Conservation (phyloP, 2,113 vertebrate species). For the Gasterosteus nipponicus region DNA sequence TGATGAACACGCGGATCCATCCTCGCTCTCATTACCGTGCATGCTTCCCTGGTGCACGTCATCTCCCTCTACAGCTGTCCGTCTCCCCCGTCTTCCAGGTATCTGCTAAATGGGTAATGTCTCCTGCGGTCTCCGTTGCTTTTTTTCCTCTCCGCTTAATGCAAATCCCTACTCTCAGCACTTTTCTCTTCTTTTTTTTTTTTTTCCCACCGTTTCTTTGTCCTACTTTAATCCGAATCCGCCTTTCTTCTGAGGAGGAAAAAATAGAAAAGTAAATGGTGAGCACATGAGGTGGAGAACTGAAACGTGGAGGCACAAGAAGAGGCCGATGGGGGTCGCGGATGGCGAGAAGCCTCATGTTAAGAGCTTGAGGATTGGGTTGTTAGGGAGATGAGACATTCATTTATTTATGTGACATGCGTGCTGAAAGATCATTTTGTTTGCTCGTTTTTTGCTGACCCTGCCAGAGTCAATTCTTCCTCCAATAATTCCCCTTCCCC, state of each 20-base stretch:
- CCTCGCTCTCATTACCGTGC: slow-evolving; percentile 31
- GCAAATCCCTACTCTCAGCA: slow-evolving; percentile 66
- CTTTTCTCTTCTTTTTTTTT: slow-evolving; percentile 21
- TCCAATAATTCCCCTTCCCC: background rate
- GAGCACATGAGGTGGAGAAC: slow-evolving; percentile 22
- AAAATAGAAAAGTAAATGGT: slow-evolving; percentile 15
- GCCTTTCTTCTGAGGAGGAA: slow-evolving; percentile 24
- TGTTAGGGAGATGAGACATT: slow-evolving; percentile 44
- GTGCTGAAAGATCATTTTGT: slow-evolving; percentile 47
- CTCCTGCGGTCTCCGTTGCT: slow-evolving; percentile 37
- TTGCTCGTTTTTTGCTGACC: slow-evolving; percentile 46
- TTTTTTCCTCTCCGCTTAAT: slow-evolving; percentile 57
- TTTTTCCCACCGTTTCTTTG: slow-evolving; percentile 48
- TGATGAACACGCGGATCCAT: slow-evolving; percentile 47
- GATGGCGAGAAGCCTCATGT: slow-evolving; percentile 24
- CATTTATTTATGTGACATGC: slow-evolving; percentile 62
- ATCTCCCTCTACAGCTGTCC: slow-evolving; percentile 42
- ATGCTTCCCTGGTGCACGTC: slow-evolving; percentile 49
- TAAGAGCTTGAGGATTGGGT: slow-evolving; percentile 42
- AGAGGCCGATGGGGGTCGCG: slow-evolving; percentile 33
- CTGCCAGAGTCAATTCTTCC: slow-evolving; percentile 2
- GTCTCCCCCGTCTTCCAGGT: slow-evolving; percentile 52
- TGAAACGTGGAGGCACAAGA: slow-evolving; percentile 38
- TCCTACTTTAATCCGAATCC: slow-evolving; percentile 70
- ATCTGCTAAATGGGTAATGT: slow-evolving; percentile 62